Conservation (phyloP, 2,113 vertebrate genomes). For the Phalacrocorax brasilianus region DNA sequence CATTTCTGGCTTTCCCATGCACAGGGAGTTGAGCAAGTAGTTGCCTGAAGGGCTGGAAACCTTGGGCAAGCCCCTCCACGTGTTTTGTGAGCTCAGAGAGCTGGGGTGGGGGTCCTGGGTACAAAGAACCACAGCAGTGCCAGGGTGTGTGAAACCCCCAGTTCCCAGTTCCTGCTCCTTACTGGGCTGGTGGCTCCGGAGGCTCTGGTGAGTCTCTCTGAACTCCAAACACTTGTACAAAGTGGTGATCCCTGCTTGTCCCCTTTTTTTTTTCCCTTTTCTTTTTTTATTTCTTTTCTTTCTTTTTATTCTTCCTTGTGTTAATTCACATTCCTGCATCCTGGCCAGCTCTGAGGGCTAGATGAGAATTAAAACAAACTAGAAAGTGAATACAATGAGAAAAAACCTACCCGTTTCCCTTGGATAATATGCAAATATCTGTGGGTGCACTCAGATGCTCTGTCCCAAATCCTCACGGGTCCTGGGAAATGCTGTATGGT, state of each 20-base stretch:
- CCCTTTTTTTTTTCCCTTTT: fast-evolving
- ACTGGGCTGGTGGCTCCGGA: fast-evolving
- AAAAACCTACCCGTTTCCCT: not conserved
- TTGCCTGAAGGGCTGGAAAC: not conserved
- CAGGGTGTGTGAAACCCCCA: fast-evolving
- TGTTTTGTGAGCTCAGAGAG: not conserved
- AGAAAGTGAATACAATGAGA: not conserved
- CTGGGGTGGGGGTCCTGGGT: not conserved
- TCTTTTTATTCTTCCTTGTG: too few species aligned
- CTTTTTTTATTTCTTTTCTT: not conserved
- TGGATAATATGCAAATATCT: not conserved
- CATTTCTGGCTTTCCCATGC: not conserved
- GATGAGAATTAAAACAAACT: not conserved
- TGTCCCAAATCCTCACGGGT: not conserved
- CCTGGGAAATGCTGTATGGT: not conserved
- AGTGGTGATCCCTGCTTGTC: not conserved
- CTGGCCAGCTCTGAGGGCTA: not conserved
- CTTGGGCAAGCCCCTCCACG: not conserved
- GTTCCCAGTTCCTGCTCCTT: not conserved
- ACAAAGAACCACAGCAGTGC: not conserved
- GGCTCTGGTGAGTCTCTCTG: not conserved
- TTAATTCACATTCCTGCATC: not conserved
- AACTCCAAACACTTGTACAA: not conserved
- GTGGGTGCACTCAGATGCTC: not conserved
- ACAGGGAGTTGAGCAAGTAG: not conserved